These are phyloP conservation scores for Steromphala cineraria DNA, from an alignment of 2,888 invertebrate genomes.

Conservation along the genomic window DNA sequence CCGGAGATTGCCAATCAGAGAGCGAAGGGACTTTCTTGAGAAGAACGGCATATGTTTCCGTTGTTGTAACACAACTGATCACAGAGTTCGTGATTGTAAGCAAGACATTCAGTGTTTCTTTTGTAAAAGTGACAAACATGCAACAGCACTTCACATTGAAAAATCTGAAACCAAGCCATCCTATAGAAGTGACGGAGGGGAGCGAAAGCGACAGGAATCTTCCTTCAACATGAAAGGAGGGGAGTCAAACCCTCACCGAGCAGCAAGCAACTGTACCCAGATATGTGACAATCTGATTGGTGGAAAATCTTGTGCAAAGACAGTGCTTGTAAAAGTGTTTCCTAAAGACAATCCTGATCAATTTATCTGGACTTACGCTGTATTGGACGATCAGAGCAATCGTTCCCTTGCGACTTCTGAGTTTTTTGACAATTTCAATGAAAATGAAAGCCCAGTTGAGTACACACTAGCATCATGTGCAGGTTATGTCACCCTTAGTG, in stretches of 20 bases:
- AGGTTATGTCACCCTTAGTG: slow-evolving; percentile 26
- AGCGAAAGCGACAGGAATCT: neutral
- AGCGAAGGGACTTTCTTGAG: no score
- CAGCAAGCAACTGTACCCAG: slow-evolving; percentile 16
- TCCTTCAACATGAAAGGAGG: neutral
- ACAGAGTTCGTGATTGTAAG: slow-evolving; percentile 25
- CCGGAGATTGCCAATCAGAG: no score
- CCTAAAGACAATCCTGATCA: slow-evolving; percentile 19
- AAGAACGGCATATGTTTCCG: no score
- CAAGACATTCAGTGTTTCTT: slow-evolving; percentile 26
- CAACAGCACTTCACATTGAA: slow-evolving; percentile 27
- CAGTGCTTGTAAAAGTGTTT: slow-evolving; percentile 19
- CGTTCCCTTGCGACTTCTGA: slow-evolving; percentile 26
- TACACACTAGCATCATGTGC: slow-evolving; percentile 35
- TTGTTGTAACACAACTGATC: slow-evolving; percentile 31
- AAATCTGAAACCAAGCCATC: neutral
- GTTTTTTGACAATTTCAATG: slow-evolving; percentile 30
- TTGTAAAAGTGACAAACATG: slow-evolving; percentile 34
- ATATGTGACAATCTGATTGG: slow-evolving; percentile 15
- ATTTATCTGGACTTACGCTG: slow-evolving; percentile 19
- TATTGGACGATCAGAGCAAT: slow-evolving; percentile 37
- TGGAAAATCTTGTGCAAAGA: slow-evolving; percentile 30
- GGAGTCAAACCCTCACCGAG: neutral
- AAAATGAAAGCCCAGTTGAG: neutral
- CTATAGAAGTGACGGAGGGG: neutral